A percentile compares a stretch with the other conserved stretches of the same genome.
Conservation (phyloP, 2,113 vertebrate genomes). For the Gymnogyps californianus region DNA sequence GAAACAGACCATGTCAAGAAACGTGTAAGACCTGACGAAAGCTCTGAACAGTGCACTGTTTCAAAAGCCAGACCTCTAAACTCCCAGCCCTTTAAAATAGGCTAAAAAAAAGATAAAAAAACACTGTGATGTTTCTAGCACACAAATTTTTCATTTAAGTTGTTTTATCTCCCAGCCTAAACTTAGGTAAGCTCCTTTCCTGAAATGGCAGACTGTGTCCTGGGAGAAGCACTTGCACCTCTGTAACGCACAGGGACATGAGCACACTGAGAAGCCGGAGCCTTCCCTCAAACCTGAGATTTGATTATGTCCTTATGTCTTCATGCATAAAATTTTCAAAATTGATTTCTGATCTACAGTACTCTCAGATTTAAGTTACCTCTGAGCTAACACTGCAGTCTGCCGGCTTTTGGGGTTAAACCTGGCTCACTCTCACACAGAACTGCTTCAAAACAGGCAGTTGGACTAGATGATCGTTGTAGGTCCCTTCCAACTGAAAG, state of each 20-base stretch:
- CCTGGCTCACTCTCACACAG: not conserved
- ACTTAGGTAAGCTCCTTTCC: not conserved
- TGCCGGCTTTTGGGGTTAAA: not conserved
- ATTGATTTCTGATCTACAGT: not conserved
- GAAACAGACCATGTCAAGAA: not conserved
- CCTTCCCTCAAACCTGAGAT: not conserved
- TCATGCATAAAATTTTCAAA: not conserved
- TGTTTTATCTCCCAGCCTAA: not conserved
- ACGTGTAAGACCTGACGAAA: not conserved
- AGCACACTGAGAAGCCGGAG: not conserved
- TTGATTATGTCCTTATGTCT: not conserved
- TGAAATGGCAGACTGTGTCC: not conserved
- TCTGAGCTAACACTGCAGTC: not conserved
- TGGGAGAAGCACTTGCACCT: not conserved
- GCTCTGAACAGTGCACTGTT: not conserved
- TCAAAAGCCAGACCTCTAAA: not conserved
- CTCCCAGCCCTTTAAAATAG: not conserved
- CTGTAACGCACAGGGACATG: accelerated
- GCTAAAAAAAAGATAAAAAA: not conserved
- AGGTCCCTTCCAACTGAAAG: not conserved
- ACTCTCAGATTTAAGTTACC: not conserved
- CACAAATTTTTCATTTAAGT: not conserved
- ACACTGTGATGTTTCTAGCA: not conserved
- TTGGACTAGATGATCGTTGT: not conserved
- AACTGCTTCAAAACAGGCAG: not conserved